Base-by-base conservation (phyloP, 2,888 invertebrate genomes). In the Pilophorus perplexus region DNA sequence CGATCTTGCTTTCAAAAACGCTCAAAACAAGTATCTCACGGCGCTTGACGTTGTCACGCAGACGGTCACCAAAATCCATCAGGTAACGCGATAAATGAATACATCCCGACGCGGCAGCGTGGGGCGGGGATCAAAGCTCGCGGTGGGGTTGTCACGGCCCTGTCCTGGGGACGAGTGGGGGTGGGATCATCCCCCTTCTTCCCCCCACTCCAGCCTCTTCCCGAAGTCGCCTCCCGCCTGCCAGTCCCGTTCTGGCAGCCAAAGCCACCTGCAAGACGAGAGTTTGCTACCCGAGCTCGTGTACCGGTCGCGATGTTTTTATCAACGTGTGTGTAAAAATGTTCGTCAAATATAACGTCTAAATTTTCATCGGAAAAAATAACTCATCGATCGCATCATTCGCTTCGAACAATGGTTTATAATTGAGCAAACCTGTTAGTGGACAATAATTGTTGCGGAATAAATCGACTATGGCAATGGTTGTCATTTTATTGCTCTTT, bases 281-380 rank as follows among this genome's bases (percentile, higher is more conserved):
- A 14, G 12, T 59, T n/a, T 14, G 38, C 22, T 14, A 23, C 16
- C 38, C 55, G 18, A 1, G 2, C 22, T 18, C 46, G 46, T 28
- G 46, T 20, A 20, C 62, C 62, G 62, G 62, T 62, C 62, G 62
- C 62, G 62, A 62, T 62, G 62, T 62, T 18, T 62, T 16, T 10
- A n/a, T 18, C 25, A 16, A 33, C 59, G 25, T 25, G 16, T 27
- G 42, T 23, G 20, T 23, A 22, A 33, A 10, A 4, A 1, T 1
- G 18, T 52, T 52, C 14, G 2, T n/a, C n/a, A 8, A 52, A 52
- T 28, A 27, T 14, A 52, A 16, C 18, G 16, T 28, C 25, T 12
- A 52, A 52, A 52, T 28, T 18, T 25, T 52, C 14, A 16, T 28
- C 18, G 23, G 28, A 52, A 28, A 23, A 25, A 46, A 8, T 38